These are phyloP conservation scores for Sitodiplosis mosellana DNA, from an alignment of 1,140 invertebrate genomes.

Conservation along the genomic window DNA sequence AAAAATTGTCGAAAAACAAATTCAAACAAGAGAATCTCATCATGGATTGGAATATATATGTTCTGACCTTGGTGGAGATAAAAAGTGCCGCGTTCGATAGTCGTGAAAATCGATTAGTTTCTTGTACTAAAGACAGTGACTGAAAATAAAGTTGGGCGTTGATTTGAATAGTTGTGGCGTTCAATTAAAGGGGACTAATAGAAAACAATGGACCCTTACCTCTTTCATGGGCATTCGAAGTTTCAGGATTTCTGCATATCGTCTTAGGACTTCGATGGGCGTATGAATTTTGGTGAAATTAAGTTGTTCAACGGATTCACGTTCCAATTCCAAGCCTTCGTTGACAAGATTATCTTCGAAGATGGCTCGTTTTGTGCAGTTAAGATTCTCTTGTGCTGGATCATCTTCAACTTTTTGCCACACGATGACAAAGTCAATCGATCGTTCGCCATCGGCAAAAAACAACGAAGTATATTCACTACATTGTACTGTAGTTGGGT, in stretches of 20 bases:
- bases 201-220: conserved; percentile 23
- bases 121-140: conserved; percentile 31
- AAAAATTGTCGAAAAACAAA: too few species aligned
- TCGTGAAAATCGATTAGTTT: conserved; percentile 25
- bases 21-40: background rate
- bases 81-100: conserved; percentile 30
- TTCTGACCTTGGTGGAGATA: conserved; percentile 24
- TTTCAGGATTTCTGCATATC: conserved; percentile 87
- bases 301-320: conserved; percentile 31
- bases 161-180: background rate
- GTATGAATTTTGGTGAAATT: conserved; percentile 52
- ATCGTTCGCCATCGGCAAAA: conserved; percentile 44
- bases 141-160: conserved; percentile 8
- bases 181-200: background rate
- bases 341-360: conserved; percentile 47
- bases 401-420: conserved; percentile 39
- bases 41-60: background rate
- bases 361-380: conserved; percentile 26
- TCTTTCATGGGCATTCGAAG: conserved; percentile 89
- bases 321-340: conserved; percentile 48
- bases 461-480: conserved; percentile 25
- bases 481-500: background rate
- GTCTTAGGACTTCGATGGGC: conserved; percentile 61
- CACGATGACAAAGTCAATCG: conserved; percentile 61
- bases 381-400: conserved; percentile 14